phyloP scores from a whole-genome alignment of 2,888 invertebrate species.

The Ophion ventricosus region DNA sequence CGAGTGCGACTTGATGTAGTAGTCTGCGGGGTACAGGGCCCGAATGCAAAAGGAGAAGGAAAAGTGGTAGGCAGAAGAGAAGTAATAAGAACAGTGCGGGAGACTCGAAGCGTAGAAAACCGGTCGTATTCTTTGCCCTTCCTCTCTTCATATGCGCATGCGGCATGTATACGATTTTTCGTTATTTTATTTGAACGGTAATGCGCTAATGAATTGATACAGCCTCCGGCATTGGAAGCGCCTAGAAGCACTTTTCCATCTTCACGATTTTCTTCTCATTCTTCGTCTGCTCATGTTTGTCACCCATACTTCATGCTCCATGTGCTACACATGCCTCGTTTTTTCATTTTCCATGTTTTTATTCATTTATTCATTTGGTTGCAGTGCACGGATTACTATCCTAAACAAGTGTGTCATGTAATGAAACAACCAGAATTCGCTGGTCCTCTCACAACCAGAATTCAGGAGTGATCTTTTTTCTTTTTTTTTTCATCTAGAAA shows the following conservation, averaged over 20 bases:
- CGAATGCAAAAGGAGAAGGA: slow-evolving; percentile 54
- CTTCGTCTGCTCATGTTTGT: slow-evolving; percentile 32
- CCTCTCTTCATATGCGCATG: slow-evolving; percentile 75
- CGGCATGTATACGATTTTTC: slow-evolving; percentile 75
- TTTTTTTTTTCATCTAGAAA: background rate
- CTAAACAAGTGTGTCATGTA: no score
- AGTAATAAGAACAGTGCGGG: slow-evolving; percentile 60
- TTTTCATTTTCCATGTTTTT: slow-evolving; percentile 3
- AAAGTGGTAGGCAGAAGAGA: slow-evolving; percentile 43
- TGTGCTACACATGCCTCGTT: background rate
- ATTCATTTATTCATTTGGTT: background rate
- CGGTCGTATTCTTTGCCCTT: slow-evolving; percentile 73
- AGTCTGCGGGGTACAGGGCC: slow-evolving; percentile 53
- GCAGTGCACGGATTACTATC: background rate
- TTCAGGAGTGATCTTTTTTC: no score
- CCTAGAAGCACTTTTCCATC: slow-evolving; percentile 32
- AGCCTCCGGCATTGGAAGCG: slow-evolving; percentile 62
- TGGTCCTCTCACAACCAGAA: no score
- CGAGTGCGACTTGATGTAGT: slow-evolving; percentile 37
- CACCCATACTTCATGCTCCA: slow-evolving; percentile 32
- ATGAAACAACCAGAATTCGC: no score
- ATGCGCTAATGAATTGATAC: slow-evolving; percentile 82
- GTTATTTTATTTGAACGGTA: slow-evolving; percentile 79
- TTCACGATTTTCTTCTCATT: slow-evolving; percentile 37
- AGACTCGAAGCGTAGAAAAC: slow-evolving; percentile 71